Base-by-base conservation (phyloP, 2,888 invertebrate species). In the Eretmocerus hayati region DNA sequence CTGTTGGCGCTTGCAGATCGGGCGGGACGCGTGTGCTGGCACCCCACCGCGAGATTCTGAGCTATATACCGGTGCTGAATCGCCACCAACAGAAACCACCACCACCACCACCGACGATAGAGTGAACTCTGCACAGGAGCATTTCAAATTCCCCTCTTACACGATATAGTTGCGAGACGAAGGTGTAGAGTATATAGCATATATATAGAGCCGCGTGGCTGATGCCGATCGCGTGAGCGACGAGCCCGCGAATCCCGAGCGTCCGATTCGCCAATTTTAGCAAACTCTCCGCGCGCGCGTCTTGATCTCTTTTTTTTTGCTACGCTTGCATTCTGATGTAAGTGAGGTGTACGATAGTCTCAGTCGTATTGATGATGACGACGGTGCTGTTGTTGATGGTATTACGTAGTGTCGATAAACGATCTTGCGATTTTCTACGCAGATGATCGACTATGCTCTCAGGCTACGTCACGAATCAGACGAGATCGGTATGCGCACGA, bases 201-300 rank as follows among this genome's bases (percentile, higher is more conserved):
- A 18, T 15, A 31, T 40, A 41, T 41, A 42, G 42, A 39, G 37
- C 47, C 44, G 43, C 46, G 36, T 32, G 22, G 18, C 4, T 18
- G 22, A 23, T n/a, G n/a, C 33, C 26, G 26, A 51, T 51, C 51
- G 51, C 47, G 51, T 44, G 51, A 51, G 52, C 48, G 32, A 33
- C 39, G 45, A 45, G 39, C 46, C 42, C 42, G 41, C 52, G 44
- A 35, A 52, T 42, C 38, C 44, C 26, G 13, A 18, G 32, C 31
- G 36, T 18, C 21, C 16, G 40, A 48, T 42, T 39, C 46, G 50
- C 46, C 47, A 53, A 47, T 53, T 50, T 53, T 53, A 53, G 53
- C 53, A 6, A 11, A 11, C 26, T 26, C 26, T 6, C 26, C 26
- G 11, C 26, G 8, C 8, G 8, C 26, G 11, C 26, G 6, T 26